Conservation (phyloP, 2,888 invertebrate genomes). For the Agriopis marginaria region DNA sequence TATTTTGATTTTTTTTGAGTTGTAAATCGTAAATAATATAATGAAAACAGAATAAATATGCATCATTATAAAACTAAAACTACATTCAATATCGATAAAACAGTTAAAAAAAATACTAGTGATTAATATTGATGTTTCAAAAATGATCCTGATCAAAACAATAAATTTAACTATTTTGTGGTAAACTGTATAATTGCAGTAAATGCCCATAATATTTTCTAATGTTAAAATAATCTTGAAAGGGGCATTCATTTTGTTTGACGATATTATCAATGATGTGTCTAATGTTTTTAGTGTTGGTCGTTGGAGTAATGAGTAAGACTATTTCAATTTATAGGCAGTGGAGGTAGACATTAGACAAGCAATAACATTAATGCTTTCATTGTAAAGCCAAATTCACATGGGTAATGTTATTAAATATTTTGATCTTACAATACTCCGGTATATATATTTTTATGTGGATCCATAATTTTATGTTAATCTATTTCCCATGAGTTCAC, state of each 20-base stretch:
- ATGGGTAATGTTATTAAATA: too few relatives aligned
- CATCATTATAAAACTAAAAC: neutral
- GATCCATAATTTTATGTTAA: too few relatives aligned
- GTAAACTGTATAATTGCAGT: neutral
- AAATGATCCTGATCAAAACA: neutral
- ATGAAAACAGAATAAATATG: neutral
- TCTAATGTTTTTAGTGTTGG: neutral
- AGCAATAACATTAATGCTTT: too few relatives aligned
- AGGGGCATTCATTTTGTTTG: slow-evolving; percentile 1
- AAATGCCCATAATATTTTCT: neutral
- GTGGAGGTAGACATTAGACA: neutral
- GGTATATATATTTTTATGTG: too few relatives aligned
- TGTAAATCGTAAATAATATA: neutral
- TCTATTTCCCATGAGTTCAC: too few relatives aligned
- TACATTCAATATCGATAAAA: too few relatives aligned
- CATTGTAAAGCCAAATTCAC: neutral
- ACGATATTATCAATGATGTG: neutral
- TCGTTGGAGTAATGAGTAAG: neutral
- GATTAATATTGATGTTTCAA: neutral
- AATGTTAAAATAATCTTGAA: neutral
- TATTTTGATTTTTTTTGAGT: neutral
- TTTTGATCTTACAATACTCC: too few relatives aligned
- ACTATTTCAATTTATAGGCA: neutral
- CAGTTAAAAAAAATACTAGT: too few relatives aligned
- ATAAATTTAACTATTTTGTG: neutral